Conservation (phyloP, 2,888 invertebrate genomes). For the Agonopterix arenella region DNA sequence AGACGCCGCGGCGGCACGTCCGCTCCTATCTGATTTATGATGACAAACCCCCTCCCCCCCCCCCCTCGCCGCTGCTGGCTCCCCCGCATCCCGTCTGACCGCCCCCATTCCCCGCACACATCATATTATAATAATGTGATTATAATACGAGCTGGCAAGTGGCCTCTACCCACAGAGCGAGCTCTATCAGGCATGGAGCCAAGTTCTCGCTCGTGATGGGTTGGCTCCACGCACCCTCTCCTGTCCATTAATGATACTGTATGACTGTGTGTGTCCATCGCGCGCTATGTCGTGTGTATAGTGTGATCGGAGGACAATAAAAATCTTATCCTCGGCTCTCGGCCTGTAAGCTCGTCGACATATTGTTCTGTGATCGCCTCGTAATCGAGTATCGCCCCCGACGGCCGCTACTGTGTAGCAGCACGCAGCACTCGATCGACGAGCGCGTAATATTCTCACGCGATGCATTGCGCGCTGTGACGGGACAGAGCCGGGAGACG, state of each 20-base stretch:
- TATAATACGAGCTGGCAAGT: neutral
- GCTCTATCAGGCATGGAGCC: too few species aligned
- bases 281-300: too few species aligned
- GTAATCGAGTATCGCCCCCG: neutral
- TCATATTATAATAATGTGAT: neutral
- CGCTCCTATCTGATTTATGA: slow-evolving; percentile 2
- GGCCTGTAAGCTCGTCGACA: neutral
- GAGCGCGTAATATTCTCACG: neutral
- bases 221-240: too few species aligned
- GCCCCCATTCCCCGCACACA: too few species aligned
- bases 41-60: neutral
- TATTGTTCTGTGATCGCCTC: neutral
- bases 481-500: too few species aligned
- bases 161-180: neutral
- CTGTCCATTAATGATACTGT: too few species aligned
- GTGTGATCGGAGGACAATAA: neutral
- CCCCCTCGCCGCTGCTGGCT: neutral
- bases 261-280: too few species aligned
- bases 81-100: neutral
- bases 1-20: neutral
- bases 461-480: neutral
- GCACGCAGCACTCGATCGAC: neutral
- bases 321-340: neutral
- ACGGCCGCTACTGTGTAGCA: neutral
- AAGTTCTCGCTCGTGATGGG: too few species aligned